A percentile compares a stretch with the other conserved stretches of the same genome.
These are phyloP conservation scores for Semnopithecus entellus DNA, from an alignment of 2,113 vertebrate species.

Conservation along the genomic window DNA sequence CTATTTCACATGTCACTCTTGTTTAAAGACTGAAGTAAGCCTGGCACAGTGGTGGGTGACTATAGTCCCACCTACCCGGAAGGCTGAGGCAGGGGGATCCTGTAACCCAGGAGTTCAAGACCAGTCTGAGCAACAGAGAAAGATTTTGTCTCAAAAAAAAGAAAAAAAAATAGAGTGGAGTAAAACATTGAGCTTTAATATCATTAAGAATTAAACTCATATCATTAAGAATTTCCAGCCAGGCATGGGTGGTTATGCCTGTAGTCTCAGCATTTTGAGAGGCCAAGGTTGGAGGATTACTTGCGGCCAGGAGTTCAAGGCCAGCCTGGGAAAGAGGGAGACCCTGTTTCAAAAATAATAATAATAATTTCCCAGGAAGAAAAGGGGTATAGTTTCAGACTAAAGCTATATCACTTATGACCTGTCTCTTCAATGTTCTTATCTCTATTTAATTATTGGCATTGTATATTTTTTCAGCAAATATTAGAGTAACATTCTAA, in stretches of 20 bases:
- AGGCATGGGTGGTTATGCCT: not conserved
- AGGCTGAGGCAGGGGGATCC: not conserved
- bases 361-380: not conserved
- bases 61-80: not conserved
- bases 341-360: not conserved
- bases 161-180: not conserved
- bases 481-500: not conserved
- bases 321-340: not conserved
- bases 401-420: not conserved
- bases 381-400: not conserved
- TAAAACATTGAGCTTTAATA: not conserved
- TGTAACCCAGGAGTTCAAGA: not conserved
- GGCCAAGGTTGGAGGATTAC: not conserved
- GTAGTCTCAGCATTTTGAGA: not conserved
- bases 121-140: not conserved
- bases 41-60: not conserved
- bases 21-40: constrained; percentile 22
- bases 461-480: not conserved
- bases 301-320: not conserved
- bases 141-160: not conserved
- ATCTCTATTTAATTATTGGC: not conserved
- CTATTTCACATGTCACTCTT: not conserved
- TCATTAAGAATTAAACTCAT: not conserved
- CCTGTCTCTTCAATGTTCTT: not conserved
- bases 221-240: not conserved